phyloP scores from a whole-genome alignment of 2,888 invertebrate species.

The Heliconius hortense region DNA sequence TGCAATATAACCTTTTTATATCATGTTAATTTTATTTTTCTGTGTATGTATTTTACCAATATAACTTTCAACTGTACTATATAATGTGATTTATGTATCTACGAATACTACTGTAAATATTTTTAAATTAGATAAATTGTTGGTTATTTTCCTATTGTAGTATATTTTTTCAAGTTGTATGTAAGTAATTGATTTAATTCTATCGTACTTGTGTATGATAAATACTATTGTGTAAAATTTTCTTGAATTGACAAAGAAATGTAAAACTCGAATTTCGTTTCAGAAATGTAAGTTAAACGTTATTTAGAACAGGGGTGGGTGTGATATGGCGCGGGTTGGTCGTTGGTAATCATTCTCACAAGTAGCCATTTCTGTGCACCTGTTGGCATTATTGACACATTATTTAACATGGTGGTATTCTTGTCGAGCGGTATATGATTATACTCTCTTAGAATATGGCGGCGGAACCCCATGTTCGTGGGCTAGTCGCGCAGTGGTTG shows the following conservation, averaged over 20 bases:
- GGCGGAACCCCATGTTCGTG: constrained; percentile 48
- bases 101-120: neutral
- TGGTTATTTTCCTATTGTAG: constrained; percentile 2
- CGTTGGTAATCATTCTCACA: constrained; percentile 30
- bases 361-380: constrained; percentile 42
- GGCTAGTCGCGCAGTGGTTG: constrained; percentile 46
- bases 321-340: constrained; percentile 34
- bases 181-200: constrained; percentile 1
- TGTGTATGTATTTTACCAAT: neutral
- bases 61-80: neutral
- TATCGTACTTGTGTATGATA: constrained; percentile 24
- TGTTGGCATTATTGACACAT: constrained; percentile 37
- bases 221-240: constrained; percentile 16
- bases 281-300: constrained; percentile 32
- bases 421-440: constrained; percentile 33
- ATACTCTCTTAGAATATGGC: constrained; percentile 30
- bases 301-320: constrained; percentile 32
- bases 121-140: constrained; percentile 1
- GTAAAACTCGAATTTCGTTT: constrained; percentile 35
- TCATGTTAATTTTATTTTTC: neutral
- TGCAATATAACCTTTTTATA: neutral
- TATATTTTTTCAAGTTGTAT: constrained; percentile 15
- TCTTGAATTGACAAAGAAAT: constrained; percentile 26
- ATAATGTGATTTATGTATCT: neutral
- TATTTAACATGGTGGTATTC: constrained; percentile 36